Base-by-base conservation (phyloP, 2,113 vertebrate species). In the Stomatorhinus ivindoensis region DNA sequence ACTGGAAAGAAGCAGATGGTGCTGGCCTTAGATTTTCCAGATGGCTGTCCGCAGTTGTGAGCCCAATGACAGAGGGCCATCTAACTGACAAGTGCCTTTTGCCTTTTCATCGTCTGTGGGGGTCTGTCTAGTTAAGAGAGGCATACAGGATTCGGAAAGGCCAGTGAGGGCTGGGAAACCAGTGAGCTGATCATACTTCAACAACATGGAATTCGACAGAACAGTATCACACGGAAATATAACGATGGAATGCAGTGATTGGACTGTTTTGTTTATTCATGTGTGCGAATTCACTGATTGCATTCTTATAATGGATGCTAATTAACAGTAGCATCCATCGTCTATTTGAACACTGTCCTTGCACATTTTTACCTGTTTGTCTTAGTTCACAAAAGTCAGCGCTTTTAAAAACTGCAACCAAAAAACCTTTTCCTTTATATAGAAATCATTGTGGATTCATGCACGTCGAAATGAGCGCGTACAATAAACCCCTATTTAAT, bases 381-480 rank as follows among this genome's bases (percentile, higher is more conserved):
- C 42, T 47, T 10, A 84, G 21, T 47, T 84, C 42, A 84, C 27
- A 3, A 48, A 35, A 51, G 44, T 86, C 85, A 86, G 46, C 19
- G 19, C 73, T 69, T 80, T 80, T 84, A 27, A 51, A 83, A 35
- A 92, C 96, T 95, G 96, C 94, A 94, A 95, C 97, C 95, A 95
- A 90, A 50, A 95, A 95, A 96, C 95, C 95, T 95, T 95, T 96
- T 95, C 96, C 95, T 96, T 96, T 96, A 96, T 95, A 95, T 96
- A 96, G 90, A 97, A 97, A 97, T 97, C 96, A 98, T 97, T 97
- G 97, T 96, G 97, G 96, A 97, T 96, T 97, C 96, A 96, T 96
- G 97, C 97, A 97, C 97, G 97, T 97, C 96, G 96, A 98, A 98
- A 98, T 97, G 96, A 97, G 97, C 97, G 97, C 96, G 96, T 97